These are phyloP conservation scores for Chydorus sphaericus DNA, from an alignment of 2,888 invertebrate species.

Conservation along the genomic window DNA sequence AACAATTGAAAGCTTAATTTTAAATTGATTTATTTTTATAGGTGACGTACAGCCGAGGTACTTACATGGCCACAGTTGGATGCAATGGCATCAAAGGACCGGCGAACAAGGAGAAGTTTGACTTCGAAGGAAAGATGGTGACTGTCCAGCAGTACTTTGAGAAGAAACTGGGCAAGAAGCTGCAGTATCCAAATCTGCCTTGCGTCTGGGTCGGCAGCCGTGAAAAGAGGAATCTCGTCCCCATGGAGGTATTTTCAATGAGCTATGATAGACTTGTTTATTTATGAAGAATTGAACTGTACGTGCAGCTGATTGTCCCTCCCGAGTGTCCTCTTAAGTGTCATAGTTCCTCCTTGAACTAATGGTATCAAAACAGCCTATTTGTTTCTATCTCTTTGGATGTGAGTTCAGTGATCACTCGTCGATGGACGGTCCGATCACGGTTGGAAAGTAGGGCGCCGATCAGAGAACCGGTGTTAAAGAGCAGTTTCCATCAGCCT, in stretches of 20 bases:
- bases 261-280: not conserved
- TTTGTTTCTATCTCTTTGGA: no score
- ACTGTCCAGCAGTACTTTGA: conserved; percentile 37
- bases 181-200: conserved; percentile 53
- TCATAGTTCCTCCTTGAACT: no score
- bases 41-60: conserved; percentile 8
- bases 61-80: conserved; percentile 31
- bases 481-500: no score
- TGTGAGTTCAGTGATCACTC: no score
- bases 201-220: conserved; percentile 65
- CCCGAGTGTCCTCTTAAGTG: no score
- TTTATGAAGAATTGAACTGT: no score
- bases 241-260: conserved; percentile 46
- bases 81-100: conserved; percentile 31
- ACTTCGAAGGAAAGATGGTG: conserved; percentile 21
- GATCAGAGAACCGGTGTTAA: no score
- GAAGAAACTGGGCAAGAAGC: conserved; percentile 30
- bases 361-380: no score
- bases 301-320: no score
- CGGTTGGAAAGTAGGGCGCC: no score
- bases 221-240: conserved; percentile 55
- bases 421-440: no score
- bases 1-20: no score
- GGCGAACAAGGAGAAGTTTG: conserved; percentile 25
- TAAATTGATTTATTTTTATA: not conserved